Evolutionary conservation across 2,797 vertebrate species (phyloP), one percentile per base, ranked within the genome.

Genomic region (Coregonus ussuriensis): DNA sequence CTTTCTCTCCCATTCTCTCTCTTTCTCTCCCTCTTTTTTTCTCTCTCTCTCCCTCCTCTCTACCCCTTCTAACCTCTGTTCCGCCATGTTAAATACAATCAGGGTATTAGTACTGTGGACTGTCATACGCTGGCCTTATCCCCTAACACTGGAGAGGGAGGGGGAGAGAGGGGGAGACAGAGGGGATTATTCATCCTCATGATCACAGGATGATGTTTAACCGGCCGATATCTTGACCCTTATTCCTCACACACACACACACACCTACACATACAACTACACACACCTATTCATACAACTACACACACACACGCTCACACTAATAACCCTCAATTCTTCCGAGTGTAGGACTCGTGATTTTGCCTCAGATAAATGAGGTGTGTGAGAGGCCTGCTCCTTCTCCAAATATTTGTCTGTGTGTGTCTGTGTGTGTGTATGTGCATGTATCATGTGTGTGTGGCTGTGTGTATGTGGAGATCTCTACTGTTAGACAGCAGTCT

Each of bases 321-420:
- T 56, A 25, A 35, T 16, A 0, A 62, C 52, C 75, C 83, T 86
- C 84, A 77, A 85, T 82, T 89, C 88, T 87, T 87, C 78, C 87
- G 92, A 92, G 91, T 89, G 87, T 82, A 66, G 74, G 87, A 88
- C 79, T 82, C 79, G 81, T 87, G 88, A 91, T 88, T 87, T 90
- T 67, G 80, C 76, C 79, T 74, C 82, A 90, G 89, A 93, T 93
- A 93, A 94, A 94, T 93, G 88, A 91, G 90, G 92, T 89, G 89
- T 89, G 89, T 86, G 82, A 84, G 89, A 92, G 90, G 88, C 85
- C 82, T 74, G 83, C 87, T 91, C 91, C 92, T 91, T 89, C 86
- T 93, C 84, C 89, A 93, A 94, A 94, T 93, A 93, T 93, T 92
- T 90, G 89, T 90, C 85, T 88, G 86, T 72, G 77, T 51, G 16